These are phyloP conservation scores for Lepidurus apus DNA, from an alignment of 1,140 invertebrate genomes.

Conservation along the genomic window DNA sequence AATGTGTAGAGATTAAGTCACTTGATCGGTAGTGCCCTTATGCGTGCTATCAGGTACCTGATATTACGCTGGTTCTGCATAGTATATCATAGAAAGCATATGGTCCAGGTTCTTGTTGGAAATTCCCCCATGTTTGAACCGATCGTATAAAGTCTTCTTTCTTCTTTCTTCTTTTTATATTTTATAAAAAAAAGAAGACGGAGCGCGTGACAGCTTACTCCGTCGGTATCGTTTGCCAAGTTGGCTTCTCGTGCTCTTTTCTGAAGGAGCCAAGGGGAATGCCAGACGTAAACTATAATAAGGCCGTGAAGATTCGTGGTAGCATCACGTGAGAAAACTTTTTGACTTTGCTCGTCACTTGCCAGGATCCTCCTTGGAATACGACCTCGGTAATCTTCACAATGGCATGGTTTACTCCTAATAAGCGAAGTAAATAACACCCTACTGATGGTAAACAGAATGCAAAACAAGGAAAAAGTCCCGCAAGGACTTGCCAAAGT, in stretches of 20 bases:
- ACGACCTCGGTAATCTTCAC: constrained; percentile 1
- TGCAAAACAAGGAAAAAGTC: not conserved
- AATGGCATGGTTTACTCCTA: not conserved
- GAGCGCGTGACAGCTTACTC: constrained; percentile 17
- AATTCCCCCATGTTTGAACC: not conserved
- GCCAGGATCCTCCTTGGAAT: not conserved
- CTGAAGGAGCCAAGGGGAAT: not conserved
- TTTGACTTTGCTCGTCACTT: not conserved
- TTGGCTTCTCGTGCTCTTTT: not conserved
- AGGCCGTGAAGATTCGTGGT: constrained; percentile 20
- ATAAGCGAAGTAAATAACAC: constrained; percentile 10
- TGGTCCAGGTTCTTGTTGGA: not conserved
- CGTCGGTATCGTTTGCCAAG: not conserved
- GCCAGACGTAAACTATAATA: constrained; percentile 19
- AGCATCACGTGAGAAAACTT: constrained; percentile 15
- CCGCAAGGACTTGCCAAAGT: constrained; percentile 9
- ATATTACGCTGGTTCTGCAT: not conserved
- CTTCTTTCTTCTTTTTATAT: not conserved
- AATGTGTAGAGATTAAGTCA: not conserved
- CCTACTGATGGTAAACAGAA: not conserved
- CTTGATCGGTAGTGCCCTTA: not conserved
- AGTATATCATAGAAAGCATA: not conserved
- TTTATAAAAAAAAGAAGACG: not conserved
- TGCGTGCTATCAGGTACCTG: constrained; percentile 9
- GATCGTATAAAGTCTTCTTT: constrained; percentile 7